These are phyloP conservation scores for Triplophysa tibetana DNA, from an alignment of 2,113 vertebrate genomes.

Conservation along the genomic window DNA sequence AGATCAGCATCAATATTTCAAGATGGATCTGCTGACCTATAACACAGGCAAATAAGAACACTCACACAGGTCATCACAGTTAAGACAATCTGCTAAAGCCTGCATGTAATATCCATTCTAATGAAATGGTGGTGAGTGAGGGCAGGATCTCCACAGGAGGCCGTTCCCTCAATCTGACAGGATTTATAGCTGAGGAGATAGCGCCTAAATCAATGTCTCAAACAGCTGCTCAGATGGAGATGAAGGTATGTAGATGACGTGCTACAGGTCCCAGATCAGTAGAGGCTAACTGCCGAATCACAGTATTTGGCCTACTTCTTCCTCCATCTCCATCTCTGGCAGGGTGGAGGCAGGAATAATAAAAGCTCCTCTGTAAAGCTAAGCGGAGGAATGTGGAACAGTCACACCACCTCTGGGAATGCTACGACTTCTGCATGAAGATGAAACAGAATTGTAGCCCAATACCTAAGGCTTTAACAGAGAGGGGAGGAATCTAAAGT, in stretches of 20 bases:
- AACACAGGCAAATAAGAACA: background rate
- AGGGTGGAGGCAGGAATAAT: background rate
- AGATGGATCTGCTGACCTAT: too few species aligned
- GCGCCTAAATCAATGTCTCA: slow-evolving; percentile 9
- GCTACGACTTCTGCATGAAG: slow-evolving; percentile 9
- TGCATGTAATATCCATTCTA: background rate
- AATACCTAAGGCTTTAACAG: background rate
- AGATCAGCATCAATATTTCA: too few species aligned
- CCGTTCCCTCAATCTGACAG: background rate
- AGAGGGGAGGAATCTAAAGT: background rate
- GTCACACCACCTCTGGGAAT: slow-evolving; percentile 34
- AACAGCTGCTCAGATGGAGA: background rate
- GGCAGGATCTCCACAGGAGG: background rate
- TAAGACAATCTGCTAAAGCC: background rate
- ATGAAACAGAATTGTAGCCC: background rate
- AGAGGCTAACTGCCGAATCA: background rate
- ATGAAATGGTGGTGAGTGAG: slow-evolving; percentile 32
- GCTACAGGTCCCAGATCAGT: background rate
- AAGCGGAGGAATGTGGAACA: slow-evolving; percentile 37
- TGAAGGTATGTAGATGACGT: background rate
- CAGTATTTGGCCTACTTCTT: background rate
- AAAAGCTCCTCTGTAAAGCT: slow-evolving; percentile 26
- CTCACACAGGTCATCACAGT: background rate
- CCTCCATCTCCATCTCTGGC: background rate
- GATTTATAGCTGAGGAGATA: background rate